phyloP scores from a whole-genome alignment of 2,888 invertebrate species.

The Eurytoma adleriae region DNA sequence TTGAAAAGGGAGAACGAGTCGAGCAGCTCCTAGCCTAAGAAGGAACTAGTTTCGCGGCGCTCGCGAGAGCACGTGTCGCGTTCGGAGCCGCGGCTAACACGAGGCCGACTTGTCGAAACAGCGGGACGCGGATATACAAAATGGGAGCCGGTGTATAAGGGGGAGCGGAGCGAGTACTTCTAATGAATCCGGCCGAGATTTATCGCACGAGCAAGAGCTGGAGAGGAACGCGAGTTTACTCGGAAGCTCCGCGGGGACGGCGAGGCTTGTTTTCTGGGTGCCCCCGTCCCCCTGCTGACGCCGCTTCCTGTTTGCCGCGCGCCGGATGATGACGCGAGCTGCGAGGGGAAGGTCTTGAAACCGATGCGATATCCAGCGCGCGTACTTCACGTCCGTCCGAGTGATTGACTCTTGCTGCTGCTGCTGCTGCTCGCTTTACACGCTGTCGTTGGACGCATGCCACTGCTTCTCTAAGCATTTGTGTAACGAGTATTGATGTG shows the following conservation, averaged over 20 bases:
- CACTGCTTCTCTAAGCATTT: too few species aligned
- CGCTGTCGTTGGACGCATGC: neutral
- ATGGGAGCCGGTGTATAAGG: constrained; percentile 24
- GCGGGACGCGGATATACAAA: constrained; percentile 63
- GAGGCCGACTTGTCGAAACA: constrained; percentile 68
- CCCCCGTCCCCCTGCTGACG: too few species aligned
- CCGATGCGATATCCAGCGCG: neutral
- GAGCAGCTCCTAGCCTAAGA: too few species aligned
- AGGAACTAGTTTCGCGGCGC: constrained; percentile 6
- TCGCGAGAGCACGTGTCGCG: constrained; percentile 59
- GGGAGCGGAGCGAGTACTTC: constrained; percentile 59
- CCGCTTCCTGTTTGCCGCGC: too few species aligned
- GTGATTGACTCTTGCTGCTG: neutral
- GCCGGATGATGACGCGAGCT: too few species aligned
- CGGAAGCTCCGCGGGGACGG: constrained; percentile 58
- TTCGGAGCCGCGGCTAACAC: constrained; percentile 62
- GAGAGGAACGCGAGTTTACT: neutral
- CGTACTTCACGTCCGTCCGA: neutral
- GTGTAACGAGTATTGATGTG: too few species aligned
- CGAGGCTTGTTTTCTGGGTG: constrained; percentile 6
- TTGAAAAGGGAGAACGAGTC: constrained; percentile 4
- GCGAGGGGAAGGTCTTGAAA: too few species aligned
- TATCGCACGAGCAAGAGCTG: constrained; percentile 54
- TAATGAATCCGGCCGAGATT: constrained; percentile 68
- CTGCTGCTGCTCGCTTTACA: constrained; percentile 13